phyloP scores from a whole-genome alignment of 2,888 invertebrate genomes.

The Aspidiotus destructor region DNA sequence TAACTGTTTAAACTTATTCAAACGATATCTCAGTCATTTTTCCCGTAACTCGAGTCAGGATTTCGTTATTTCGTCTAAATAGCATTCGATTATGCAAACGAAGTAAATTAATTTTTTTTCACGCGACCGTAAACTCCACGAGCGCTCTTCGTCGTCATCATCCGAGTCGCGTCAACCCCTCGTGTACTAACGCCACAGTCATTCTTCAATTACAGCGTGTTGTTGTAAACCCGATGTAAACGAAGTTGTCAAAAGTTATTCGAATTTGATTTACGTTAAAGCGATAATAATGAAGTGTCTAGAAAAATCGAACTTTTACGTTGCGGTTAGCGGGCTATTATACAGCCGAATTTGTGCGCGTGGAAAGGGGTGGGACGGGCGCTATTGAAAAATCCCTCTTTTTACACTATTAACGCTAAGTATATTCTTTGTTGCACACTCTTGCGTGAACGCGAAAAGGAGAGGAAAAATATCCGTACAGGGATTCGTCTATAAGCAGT shows the following conservation, averaged over 20 bases:
- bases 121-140: not conserved
- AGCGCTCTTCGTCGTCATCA: too few species aligned
- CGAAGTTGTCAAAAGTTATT: constrained; percentile 32
- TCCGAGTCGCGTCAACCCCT: not conserved
- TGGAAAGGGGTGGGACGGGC: constrained; percentile 13
- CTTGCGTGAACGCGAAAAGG: constrained; percentile 14
- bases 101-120: not conserved
- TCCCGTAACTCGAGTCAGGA: too few species aligned
- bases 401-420: constrained; percentile 6
- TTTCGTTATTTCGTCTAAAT: not conserved
- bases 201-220: not conserved
- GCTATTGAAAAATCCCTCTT: constrained; percentile 32
- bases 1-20: too few species aligned
- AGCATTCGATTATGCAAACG: constrained; percentile 1
- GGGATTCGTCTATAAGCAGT: too few species aligned
- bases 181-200: too few species aligned
- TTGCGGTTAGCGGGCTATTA: constrained; percentile 30
- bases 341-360: not conserved
- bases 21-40: too few species aligned
- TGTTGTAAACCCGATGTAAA: constrained; percentile 15
- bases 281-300: constrained; percentile 33
- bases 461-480: too few species aligned
- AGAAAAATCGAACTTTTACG: constrained; percentile 32
- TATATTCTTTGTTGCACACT: constrained; percentile 24
- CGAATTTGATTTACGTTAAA: constrained; percentile 32